phyloP scores from a whole-genome alignment of 2,888 invertebrate genomes.

The Netelia melanura region DNA sequence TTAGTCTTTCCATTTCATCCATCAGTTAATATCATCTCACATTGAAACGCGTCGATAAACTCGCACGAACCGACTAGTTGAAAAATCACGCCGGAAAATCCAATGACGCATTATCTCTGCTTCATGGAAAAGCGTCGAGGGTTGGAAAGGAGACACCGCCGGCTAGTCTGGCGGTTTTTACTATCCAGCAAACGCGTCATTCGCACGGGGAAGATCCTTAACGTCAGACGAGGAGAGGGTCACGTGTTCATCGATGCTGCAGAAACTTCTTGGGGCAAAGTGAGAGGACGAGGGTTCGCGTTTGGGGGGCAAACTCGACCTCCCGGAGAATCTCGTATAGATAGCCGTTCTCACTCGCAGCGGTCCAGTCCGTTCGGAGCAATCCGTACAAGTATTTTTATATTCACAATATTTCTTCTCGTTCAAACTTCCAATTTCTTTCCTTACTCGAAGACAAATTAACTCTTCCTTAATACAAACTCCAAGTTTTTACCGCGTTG shows the following conservation, averaged over 20 bases:
- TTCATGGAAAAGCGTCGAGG: slow-evolving; percentile 29
- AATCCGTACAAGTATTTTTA: slow-evolving; percentile 51
- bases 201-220: slow-evolving; percentile 30
- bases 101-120: slow-evolving; percentile 36
- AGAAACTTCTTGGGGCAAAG: slow-evolving; percentile 48
- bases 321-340: slow-evolving; percentile 77
- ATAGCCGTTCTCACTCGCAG: slow-evolving; percentile 73
- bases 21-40: neutral
- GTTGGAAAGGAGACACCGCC: slow-evolving; percentile 9
- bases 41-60: neutral
- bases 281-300: slow-evolving; percentile 65
- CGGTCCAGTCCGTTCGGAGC: slow-evolving; percentile 76
- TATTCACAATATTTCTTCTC: slow-evolving; percentile 14
- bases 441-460: neutral
- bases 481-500: neutral
- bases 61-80: slow-evolving; percentile 1
- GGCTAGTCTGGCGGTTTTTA: neutral
- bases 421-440: neutral
- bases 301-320: slow-evolving; percentile 74
- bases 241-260: slow-evolving; percentile 17
- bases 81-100: slow-evolving; percentile 49
- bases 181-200: slow-evolving; percentile 2
- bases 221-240: neutral
- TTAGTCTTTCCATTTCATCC: neutral
- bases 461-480: neutral